Percentiles rank a stretch among this genome's conserved stretches.
phyloP scores from a whole-genome alignment of 1,140 invertebrate species.

The Meteorus sp. region DNA sequence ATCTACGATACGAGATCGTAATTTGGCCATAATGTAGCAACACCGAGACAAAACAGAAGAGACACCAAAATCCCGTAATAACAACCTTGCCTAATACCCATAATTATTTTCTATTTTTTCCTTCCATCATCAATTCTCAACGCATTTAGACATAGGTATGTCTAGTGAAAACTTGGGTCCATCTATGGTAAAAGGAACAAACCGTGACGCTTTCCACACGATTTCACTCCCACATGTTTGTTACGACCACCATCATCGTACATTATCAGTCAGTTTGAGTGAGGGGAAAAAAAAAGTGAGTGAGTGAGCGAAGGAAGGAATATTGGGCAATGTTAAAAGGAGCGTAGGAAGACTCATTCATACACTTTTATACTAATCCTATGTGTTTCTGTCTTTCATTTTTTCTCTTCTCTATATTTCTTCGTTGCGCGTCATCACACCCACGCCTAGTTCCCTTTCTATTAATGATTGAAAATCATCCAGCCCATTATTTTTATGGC shows the following conservation, averaged over 20 bases:
- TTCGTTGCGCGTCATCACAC: too few species aligned
- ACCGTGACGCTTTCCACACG: constrained; percentile 31
- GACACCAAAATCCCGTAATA: background rate
- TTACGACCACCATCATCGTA: constrained; percentile 8
- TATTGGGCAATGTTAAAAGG: constrained; percentile 16
- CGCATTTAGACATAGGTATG: background rate
- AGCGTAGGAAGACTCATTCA: constrained; percentile 38
- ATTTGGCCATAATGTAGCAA: constrained; percentile 2
- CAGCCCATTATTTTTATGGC: background rate
- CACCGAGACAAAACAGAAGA: background rate
- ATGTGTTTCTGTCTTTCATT: too few species aligned
- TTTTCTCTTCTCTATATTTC: background rate
- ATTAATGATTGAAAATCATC: background rate
- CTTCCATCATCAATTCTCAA: background rate
- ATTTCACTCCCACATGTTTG: constrained; percentile 37
- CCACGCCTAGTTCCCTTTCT: background rate
- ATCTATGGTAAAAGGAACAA: constrained; percentile 14
- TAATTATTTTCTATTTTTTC: background rate
- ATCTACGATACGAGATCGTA: constrained; percentile 9
- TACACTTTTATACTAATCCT: constrained; percentile 6
- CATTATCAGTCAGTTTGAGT: constrained; percentile 1
- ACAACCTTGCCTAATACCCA: background rate
- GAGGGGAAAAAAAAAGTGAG: background rate
- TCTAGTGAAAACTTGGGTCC: constrained; percentile 7
- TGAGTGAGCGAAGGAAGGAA: constrained; percentile 4